Conservation (phyloP, 2,797 vertebrate genomes). For the Heliangelus exortis region DNA sequence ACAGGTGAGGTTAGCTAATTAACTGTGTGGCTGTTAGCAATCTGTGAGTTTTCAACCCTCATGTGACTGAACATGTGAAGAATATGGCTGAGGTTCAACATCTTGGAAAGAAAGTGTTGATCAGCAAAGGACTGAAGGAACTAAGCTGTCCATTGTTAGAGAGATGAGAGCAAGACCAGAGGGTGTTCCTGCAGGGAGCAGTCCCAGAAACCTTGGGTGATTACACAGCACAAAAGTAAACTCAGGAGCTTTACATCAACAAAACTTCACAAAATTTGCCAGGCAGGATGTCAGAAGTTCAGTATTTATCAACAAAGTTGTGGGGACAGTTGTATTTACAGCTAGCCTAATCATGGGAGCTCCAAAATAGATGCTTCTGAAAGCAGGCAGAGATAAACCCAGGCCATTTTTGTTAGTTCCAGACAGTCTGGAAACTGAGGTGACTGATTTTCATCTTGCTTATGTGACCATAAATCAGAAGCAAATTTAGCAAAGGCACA, state of each 20-base stretch:
- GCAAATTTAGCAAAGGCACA: slow-evolving; percentile 8
- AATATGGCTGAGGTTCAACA: not conserved
- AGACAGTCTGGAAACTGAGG: not conserved
- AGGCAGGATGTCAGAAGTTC: not conserved
- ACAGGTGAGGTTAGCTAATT: not conserved
- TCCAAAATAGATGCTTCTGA: not conserved
- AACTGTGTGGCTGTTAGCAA: not conserved
- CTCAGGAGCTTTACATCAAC: not conserved
- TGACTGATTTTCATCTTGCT: slow-evolving; percentile 24
- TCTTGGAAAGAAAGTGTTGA: not conserved
- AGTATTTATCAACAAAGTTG: not conserved
- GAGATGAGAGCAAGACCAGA: not conserved
- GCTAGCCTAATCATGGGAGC: not conserved
- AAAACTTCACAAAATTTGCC: not conserved
- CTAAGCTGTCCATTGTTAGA: not conserved
- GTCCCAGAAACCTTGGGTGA: not conserved
- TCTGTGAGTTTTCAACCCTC: accelerated
- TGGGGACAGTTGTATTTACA: not conserved
- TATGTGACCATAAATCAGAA: not conserved
- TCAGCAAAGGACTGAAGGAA: not conserved
- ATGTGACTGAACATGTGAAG: not conserved
- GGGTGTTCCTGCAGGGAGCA: not conserved
- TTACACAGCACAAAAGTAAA: slow-evolving; percentile 28
- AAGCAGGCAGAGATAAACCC: not conserved
- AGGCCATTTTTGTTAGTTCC: not conserved